Evolutionary conservation across 1,140 invertebrate species (phyloP), one percentile per base, ranked within the genome.

Genomic region (Nebria ingens): DNA sequence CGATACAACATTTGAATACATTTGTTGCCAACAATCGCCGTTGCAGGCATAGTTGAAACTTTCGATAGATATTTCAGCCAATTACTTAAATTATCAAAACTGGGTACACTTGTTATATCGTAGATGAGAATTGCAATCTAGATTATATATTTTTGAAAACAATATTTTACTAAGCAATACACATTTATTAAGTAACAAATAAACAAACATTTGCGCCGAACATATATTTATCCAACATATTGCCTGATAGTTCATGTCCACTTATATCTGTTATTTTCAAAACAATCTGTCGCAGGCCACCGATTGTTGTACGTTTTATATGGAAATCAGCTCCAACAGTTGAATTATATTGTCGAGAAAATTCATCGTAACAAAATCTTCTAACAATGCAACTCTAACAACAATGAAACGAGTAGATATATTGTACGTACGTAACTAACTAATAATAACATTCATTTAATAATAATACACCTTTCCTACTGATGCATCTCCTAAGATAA

Each of bases 1-100:
- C n/a, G n/a, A n/a, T n/a, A n/a, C n/a, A n/a, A n/a, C 49, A 23
- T 51, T 50, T 12, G 64, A 70, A 73, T 73, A 81, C 87, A 83
- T 78, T 95, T 95, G 68, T 94, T 94, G 2, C 89, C 91, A 54
- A 93, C 77, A 25, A 94, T 66, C 19, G 85, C 86, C 64, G 89
- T 75, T 54, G 86, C 85, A 58, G 68, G 52, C 12, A 65, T 58
- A 19, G 55, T 68, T 4, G 76, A 74, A 1, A 84, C 75, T 40
- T 79, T 75, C 57, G 79, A 79, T 3, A 89, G 79, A 52, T 72
- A 75, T 20, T 72, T 67, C 56, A 91, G 73, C 92, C 92, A 95
- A 13, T 82, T 75, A 17, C 78, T 74, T 3, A 93, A 65, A 59
- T 82, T 81, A 51, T 89, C 87, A 70, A 94, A 93, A 71, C 86